Evolutionary conservation across 2,113 vertebrate species (phyloP), one percentile per base, ranked within the genome.

Genomic region (Thamnophis sirtalis): DNA sequence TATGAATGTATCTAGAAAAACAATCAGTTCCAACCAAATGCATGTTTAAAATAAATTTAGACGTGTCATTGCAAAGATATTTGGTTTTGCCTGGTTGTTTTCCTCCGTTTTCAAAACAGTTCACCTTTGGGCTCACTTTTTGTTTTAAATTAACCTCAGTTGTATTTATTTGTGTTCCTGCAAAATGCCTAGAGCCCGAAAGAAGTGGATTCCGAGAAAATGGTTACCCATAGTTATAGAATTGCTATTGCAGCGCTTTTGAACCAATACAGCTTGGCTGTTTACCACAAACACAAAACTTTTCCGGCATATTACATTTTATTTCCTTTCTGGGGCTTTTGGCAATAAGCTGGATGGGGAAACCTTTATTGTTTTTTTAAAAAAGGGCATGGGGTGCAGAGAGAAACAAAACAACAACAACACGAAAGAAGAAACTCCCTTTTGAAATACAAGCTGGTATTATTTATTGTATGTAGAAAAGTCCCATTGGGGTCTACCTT

Each of bases 381-480:
- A 5, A 68, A 38, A 80, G 73, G 33, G 73, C 73, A 80, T 80
- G 73, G 58, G 86, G 54, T 21, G 73, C 58, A 5, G 21, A 28
- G 26, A 24, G 17, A n/a, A 55, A 58, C 7, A 58, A 58, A 24
- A 24, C 43, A 43, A 55, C 51, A 13, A 28, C 21, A 11, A 33
- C 24, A 49, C 3, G 19, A 28, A 55, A 86, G 48, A 50, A 92
- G 84, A 90, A 51, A 86, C 53, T 90, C 49, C 60, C 55, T 80
- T 92, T 89, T 33, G 58, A 60, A 87, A 86, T 90, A 90, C 54
- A 54, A 38, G 84, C 54, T 90, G 49, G 55, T 93, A 92, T 92
- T 93, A 92, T 93, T 92, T 92, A 90, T 93, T 92, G 53, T 92
- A 93, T 90, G 89, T 92, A 38, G 88, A 91, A 86, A 84, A 93